A percentile compares a stretch with the other conserved stretches of the same genome.
Evolutionary conservation across 2,113 vertebrate genomes (phyloP).

Genomic region (Callaeas wilsoni): DNA sequence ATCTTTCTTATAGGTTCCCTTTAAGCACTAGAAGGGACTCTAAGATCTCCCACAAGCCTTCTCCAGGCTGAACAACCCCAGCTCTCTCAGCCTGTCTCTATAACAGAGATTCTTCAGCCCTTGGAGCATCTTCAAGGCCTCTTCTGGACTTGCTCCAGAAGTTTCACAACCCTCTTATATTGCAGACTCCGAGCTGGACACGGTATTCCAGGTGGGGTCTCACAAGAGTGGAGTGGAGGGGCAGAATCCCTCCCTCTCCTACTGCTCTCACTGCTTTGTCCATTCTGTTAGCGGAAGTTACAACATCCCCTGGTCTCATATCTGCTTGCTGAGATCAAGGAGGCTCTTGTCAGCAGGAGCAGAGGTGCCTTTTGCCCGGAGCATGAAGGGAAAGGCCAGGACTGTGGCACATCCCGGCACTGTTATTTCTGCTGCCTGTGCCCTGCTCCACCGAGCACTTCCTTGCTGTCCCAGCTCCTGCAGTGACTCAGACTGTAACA

Average conservation of each 20-base stretch:
- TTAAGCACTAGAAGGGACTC: background rate
- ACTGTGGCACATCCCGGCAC: rapidly evolving
- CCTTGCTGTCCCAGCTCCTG: background rate
- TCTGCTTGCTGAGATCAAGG: background rate
- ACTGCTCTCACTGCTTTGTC: background rate
- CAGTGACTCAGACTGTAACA: background rate
- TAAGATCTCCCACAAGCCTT: background rate
- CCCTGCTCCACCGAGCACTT: background rate
- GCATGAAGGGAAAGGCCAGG: background rate
- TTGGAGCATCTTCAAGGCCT: background rate
- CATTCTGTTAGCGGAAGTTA: background rate
- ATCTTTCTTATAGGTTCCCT: background rate
- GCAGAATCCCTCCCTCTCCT: background rate
- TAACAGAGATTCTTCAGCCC: background rate
- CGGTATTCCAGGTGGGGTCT: background rate
- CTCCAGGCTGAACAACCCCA: background rate
- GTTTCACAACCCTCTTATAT: background rate
- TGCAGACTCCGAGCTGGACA: background rate
- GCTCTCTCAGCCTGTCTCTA: background rate
- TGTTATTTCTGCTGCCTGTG: background rate
- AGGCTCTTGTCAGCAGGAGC: background rate
- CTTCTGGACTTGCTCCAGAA: background rate
- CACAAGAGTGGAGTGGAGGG: background rate
- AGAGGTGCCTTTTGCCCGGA: background rate
- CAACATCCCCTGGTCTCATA: background rate